Evolutionary conservation across 2,113 vertebrate species (phyloP), one percentile per base, ranked within the genome.

Genomic region (Machaerirhynchus nigripectus): DNA sequence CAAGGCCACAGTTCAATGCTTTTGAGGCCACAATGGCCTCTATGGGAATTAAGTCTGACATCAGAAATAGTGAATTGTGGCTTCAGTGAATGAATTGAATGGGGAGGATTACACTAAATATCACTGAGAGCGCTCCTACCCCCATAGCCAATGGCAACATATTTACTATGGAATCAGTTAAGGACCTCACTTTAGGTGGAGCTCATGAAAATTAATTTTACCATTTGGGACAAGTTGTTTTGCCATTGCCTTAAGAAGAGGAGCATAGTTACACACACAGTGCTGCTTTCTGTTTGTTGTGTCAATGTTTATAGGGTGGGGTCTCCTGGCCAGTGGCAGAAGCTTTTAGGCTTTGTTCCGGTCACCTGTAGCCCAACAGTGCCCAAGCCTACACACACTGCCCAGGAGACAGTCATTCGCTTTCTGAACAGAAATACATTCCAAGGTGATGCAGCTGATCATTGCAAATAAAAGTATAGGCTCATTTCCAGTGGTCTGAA

Each of bases 81-180:
- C 55, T 89, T 90, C 49, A 63, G 89, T 93, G 78, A 83, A 93
- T 90, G 84, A 96, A 93, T 93, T 93, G 83, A 91, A 90, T 57
- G 37, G 20, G 42, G 8, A 21, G 15, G 4, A 79, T 79, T 77
- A 79, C 56, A 33, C 26, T 57, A 55, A 94, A 39, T 83, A 70
- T 85, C 74, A 65, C 10, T 37, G 77, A 86, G 67, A 83, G 17
- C 0, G 0, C 9, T 90, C 27, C 46, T 82, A 30, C 44, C 47
- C 59, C 63, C 23, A 21, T 4, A 67, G 23, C 55, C 82, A 87
- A 28, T 46, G 15, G 39, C 26, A 93, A 47, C 18, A 12, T 81
- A 35, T 22, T 70, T 79, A 28, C 37, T 67, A 3, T 11, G 42
- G 80, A 69, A 89, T 22, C 28, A 68, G 39, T 39, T 49, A 69